Evolutionary conservation across 2,113 vertebrate genomes (phyloP).

Genomic region (Phylloscopus whistleri): DNA sequence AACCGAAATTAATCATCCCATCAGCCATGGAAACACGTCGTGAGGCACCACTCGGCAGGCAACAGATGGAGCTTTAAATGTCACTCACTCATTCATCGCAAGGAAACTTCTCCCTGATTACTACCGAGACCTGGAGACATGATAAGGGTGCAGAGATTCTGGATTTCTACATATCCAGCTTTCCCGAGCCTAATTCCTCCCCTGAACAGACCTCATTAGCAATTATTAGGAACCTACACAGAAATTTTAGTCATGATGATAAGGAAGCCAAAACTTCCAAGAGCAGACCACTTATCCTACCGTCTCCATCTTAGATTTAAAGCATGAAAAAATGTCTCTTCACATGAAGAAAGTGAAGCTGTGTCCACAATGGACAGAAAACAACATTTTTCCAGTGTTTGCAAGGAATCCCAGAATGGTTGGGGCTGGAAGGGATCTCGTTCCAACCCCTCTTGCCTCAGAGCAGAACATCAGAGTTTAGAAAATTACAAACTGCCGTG

Average conservation of each 20-base stretch:
- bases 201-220: background rate
- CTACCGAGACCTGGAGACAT: background rate
- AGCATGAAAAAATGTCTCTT: background rate
- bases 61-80: slow-evolving; percentile 57
- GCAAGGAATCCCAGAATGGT: background rate
- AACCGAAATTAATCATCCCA: slow-evolving; percentile 33
- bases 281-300: background rate
- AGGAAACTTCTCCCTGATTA: background rate
- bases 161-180: background rate
- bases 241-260: rapidly evolving
- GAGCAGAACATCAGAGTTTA: background rate
- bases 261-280: background rate
- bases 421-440: background rate
- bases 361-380: background rate
- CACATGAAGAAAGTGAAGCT: background rate
- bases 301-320: background rate
- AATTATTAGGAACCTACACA: background rate
- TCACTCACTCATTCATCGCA: slow-evolving; percentile 27
- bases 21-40: background rate
- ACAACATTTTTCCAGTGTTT: background rate
- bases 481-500: background rate
- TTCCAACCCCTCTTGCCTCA: background rate
- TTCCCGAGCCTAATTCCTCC: background rate
- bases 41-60: background rate
- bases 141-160: background rate